phyloP scores from a whole-genome alignment of 2,888 invertebrate species.

The Prostheceraeus crozeri region DNA sequence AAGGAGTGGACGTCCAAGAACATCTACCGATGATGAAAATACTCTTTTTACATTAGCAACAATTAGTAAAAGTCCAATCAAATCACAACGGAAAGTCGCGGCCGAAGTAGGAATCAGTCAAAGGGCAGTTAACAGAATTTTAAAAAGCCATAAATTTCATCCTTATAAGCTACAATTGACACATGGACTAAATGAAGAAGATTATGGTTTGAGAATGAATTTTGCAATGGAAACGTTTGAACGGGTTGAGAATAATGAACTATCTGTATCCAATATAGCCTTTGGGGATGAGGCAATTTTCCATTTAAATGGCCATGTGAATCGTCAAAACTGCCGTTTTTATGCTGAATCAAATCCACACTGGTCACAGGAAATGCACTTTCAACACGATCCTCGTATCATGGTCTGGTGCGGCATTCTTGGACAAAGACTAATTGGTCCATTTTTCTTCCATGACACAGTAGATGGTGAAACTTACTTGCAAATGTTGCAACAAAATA shows the following conservation, averaged over 20 bases:
- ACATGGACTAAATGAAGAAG: neutral
- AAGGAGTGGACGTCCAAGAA: slow-evolving; percentile 9
- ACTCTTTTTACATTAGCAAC: slow-evolving; percentile 3
- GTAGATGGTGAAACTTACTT: slow-evolving; percentile 33
- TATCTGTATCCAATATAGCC: slow-evolving; percentile 14
- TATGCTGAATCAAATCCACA: slow-evolving; percentile 31
- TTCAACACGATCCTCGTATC: slow-evolving; percentile 27
- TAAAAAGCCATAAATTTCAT: slow-evolving; percentile 7
- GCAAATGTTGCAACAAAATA: slow-evolving; percentile 17
- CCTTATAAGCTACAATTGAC: neutral
- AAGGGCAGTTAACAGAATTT: neutral
- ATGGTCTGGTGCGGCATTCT: slow-evolving; percentile 27
- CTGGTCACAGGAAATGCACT: slow-evolving; percentile 19
- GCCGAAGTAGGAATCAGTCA: neutral
- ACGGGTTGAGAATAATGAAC: neutral
- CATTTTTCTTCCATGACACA: slow-evolving; percentile 33
- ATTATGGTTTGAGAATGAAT: neutral
- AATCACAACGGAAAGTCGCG: slow-evolving; percentile 10
- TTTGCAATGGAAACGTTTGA: neutral
- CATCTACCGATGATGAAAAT: neutral
- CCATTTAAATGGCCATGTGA: slow-evolving; percentile 35
- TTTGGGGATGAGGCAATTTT: slow-evolving; percentile 36
- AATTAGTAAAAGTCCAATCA: neutral
- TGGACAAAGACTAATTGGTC: slow-evolving; percentile 31
- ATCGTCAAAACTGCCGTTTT: slow-evolving; percentile 26